A percentile compares a stretch with the other conserved stretches of the same genome.
Conservation (phyloP, 2,888 invertebrate species). For the Anorthoa munda region DNA sequence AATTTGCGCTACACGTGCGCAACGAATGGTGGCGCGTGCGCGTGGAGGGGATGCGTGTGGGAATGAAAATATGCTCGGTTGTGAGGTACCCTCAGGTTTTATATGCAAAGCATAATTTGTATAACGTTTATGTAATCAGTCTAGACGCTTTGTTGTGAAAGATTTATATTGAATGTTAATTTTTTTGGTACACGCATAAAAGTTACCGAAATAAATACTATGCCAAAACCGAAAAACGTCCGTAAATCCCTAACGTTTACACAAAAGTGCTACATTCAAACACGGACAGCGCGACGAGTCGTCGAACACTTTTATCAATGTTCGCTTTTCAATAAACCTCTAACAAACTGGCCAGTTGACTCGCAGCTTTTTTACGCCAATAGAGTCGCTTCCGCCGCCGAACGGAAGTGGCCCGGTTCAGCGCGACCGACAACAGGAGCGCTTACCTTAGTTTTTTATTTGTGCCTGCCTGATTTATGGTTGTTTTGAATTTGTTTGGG, state of each 20-base stretch:
- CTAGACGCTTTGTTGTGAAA: background rate
- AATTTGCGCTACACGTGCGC: conserved; percentile 88
- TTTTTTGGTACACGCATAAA: conserved; percentile 27
- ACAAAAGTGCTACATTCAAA: conserved; percentile 73
- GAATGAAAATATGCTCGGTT: conserved; percentile 64
- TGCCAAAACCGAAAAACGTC: conserved; percentile 46
- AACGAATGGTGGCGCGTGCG: conserved; percentile 85
- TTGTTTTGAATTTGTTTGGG: conserved; percentile 87
- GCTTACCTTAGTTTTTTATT: conserved; percentile 91
- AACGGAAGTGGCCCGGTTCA: conserved; percentile 85
- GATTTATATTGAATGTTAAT: background rate
- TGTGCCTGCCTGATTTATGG: conserved; percentile 88
- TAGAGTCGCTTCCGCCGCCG: conserved; percentile 84
- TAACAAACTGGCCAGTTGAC: conserved; percentile 86
- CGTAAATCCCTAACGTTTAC: conserved; percentile 69
- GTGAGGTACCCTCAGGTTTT: conserved; percentile 37
- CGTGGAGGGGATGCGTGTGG: conserved; percentile 60
- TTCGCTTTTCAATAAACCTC: conserved; percentile 83
- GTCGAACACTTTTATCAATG: conserved; percentile 82
- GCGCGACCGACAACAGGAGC: conserved; percentile 88
- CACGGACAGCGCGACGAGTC: conserved; percentile 69
- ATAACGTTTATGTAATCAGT: background rate
- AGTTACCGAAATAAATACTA: conserved; percentile 24
- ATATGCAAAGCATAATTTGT: conserved; percentile 5
- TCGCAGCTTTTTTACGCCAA: conserved; percentile 88